Conservation (phyloP, 2,888 invertebrate species). For the Drosophila eohydei region DNA sequence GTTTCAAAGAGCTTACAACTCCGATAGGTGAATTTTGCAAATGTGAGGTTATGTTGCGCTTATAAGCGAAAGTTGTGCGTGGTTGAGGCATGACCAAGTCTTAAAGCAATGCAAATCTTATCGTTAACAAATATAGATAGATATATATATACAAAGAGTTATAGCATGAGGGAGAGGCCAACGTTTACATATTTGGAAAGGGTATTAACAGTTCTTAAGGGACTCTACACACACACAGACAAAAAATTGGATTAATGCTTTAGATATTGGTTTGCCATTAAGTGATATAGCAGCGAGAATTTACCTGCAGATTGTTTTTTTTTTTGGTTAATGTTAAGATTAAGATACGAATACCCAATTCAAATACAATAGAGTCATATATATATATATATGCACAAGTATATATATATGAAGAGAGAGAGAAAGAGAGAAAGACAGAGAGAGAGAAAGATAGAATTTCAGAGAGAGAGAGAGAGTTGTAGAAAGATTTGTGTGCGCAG, state of each 20-base stretch:
- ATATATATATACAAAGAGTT: constrained; percentile 22
- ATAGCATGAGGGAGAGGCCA: constrained; percentile 35
- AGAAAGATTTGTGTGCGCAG: constrained; percentile 5
- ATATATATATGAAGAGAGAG: constrained; percentile 14
- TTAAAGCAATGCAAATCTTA: constrained; percentile 26
- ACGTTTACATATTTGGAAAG: constrained; percentile 31
- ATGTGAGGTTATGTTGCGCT: constrained; percentile 17
- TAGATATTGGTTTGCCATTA: constrained; percentile 42
- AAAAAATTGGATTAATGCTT: constrained; percentile 27
- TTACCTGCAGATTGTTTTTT: constrained; percentile 67
- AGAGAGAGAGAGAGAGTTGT: constrained; percentile 6
- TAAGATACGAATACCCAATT: constrained; percentile 57
- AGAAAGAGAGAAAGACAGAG: constrained; percentile 4
- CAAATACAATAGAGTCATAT: constrained; percentile 34
- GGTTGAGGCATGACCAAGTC: constrained; percentile 5
- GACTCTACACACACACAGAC: constrained; percentile 40
- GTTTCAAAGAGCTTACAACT: constrained; percentile 10
- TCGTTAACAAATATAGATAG: constrained; percentile 13
- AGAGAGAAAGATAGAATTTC: constrained; percentile 2
- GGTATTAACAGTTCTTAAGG: constrained; percentile 28
- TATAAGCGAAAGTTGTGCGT: constrained; percentile 11
- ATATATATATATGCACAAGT: constrained; percentile 24
- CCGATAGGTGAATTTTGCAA: constrained; percentile 17
- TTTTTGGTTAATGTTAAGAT: constrained; percentile 31
- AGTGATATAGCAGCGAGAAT: constrained; percentile 57